Conservation (phyloP, 2,797 vertebrate genomes). For the Fringilla coelebs region DNA sequence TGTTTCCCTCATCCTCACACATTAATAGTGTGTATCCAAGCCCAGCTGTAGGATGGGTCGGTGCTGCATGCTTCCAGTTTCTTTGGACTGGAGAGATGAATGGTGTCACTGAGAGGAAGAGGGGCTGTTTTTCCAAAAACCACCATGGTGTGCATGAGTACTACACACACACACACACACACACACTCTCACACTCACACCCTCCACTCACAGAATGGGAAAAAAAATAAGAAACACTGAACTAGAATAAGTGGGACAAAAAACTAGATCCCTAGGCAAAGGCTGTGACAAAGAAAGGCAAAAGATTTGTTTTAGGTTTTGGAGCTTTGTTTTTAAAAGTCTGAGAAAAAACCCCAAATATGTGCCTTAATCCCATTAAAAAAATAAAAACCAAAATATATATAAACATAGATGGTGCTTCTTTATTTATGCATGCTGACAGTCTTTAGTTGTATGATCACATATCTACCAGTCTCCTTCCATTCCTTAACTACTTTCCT, state of each 20-base stretch:
- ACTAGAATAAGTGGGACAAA: neutral
- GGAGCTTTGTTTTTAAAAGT: neutral
- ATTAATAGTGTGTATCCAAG: too few species aligned
- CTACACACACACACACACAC: neutral
- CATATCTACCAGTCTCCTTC: neutral
- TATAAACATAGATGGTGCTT: neutral
- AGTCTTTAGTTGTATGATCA: neutral
- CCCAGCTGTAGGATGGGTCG: accelerated
- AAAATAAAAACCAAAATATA: neutral
- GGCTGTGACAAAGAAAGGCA: neutral
- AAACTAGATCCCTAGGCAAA: neutral
- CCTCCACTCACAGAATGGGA: neutral
- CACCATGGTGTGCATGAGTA: neutral
- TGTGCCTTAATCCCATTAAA: neutral
- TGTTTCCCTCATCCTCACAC: neutral
- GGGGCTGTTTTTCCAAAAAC: neutral
- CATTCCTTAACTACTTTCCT: neutral
- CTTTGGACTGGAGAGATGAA: neutral
- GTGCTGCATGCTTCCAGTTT: neutral
- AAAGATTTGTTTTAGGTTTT: neutral
- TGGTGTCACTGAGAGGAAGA: neutral
- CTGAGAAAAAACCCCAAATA: neutral
- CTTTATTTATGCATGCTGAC: neutral
- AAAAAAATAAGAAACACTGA: neutral
- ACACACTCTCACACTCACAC: too few species aligned